Percentiles rank a stretch among this genome's conserved stretches.
Evolutionary conservation across 2,888 invertebrate species (phyloP).

Genomic region (Eupithecia tripunctaria): DNA sequence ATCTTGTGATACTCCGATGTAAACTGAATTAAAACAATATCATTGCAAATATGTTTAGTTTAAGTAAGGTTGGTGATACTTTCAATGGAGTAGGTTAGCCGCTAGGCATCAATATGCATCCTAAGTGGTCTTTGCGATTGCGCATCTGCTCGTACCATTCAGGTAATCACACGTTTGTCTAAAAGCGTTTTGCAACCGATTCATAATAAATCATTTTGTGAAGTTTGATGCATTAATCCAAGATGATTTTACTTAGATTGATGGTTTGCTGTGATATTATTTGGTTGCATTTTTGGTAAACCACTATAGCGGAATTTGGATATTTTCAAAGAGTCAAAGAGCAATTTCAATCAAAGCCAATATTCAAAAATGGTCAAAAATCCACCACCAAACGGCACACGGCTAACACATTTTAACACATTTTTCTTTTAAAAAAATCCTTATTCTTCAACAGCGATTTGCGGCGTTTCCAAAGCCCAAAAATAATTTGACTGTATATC

Average conservation of each 20-base stretch:
- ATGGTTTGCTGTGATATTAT: too few species aligned
- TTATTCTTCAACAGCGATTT: too few species aligned
- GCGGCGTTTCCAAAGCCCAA: neutral
- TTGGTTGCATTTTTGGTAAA: neutral
- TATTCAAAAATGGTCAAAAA: too few species aligned
- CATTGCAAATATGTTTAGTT: neutral
- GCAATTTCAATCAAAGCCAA: too few species aligned
- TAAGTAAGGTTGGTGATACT: neutral
- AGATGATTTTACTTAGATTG: too few species aligned
- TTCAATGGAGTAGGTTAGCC: neutral
- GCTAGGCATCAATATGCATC: too few species aligned
- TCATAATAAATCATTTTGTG: neutral
- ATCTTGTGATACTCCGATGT: neutral
- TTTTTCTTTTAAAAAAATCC: neutral
- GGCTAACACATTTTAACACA: neutral
- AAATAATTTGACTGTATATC: neutral
- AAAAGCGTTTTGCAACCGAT: neutral
- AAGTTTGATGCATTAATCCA: neutral
- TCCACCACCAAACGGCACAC: neutral
- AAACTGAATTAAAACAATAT: neutral
- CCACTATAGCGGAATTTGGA: neutral
- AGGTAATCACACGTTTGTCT: neutral
- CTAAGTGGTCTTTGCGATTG: neutral
- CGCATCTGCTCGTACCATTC: neutral
- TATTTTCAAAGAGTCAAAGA: neutral